A percentile compares a stretch with the other conserved stretches of the same genome.
These are phyloP conservation scores for Drosophila arizonae DNA, from an alignment of 1,140 invertebrate genomes.

Conservation along the genomic window DNA sequence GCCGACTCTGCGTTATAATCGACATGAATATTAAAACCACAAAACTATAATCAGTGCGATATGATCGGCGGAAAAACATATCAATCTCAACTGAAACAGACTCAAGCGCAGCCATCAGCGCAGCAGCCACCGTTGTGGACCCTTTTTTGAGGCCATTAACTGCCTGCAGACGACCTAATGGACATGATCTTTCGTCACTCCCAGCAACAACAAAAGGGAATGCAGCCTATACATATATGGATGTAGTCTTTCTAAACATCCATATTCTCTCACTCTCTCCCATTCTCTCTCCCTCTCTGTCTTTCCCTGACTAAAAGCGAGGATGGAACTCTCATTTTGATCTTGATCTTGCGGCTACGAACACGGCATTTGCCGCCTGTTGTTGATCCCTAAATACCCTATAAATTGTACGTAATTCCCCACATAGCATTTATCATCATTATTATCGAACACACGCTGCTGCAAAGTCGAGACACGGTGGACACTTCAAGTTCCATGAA, in stretches of 20 bases:
- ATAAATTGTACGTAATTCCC: conserved; percentile 70
- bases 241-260: conserved; percentile 32
- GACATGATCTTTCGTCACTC: conserved; percentile 78
- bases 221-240: conserved; percentile 37
- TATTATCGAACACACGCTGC: conserved; percentile 34
- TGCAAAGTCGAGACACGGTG: conserved; percentile 5
- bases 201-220: conserved; percentile 56
- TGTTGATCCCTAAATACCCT: conserved; percentile 63
- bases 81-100: conserved; percentile 61
- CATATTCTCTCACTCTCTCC: not conserved
- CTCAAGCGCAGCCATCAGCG: conserved; percentile 4
- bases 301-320: not conserved
- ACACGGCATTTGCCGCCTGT: conserved; percentile 30
- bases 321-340: not conserved
- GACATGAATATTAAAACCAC: conserved; percentile 77
- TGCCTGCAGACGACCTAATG: conserved; percentile 74
- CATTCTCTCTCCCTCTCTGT: conserved; percentile 1
- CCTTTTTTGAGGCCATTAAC: conserved; percentile 66
- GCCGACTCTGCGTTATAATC: conserved; percentile 50
- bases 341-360: conserved; percentile 13
- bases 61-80: conserved; percentile 68
- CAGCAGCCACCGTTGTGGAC: conserved; percentile 49
- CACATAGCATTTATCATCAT: conserved; percentile 59
- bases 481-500: conserved; percentile 31
- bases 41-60: conserved; percentile 78